A percentile compares a stretch with the other conserved stretches of the same genome.
Conservation (phyloP, 2,113 vertebrate species). For the Lophotis ruficrista region DNA sequence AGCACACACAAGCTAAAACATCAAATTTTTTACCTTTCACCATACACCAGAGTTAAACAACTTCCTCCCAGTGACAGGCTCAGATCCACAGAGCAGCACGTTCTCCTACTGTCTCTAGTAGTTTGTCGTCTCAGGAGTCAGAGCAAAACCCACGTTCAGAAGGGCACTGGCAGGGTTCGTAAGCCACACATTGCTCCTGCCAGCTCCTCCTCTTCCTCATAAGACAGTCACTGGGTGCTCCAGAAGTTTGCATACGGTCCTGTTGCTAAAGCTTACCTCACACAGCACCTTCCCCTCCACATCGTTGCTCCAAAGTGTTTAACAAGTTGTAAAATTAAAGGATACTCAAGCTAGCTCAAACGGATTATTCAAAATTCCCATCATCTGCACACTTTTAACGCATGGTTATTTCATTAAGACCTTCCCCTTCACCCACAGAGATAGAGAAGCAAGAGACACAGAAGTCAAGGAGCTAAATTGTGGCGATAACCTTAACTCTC, state of each 20-base stretch:
- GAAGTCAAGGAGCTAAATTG: background rate
- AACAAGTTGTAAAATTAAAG: background rate
- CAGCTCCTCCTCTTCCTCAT: background rate
- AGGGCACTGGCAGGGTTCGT: background rate
- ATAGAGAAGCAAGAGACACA: background rate
- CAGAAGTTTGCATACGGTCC: background rate
- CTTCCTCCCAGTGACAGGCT: background rate
- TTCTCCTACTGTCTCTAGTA: background rate
- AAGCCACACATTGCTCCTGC: background rate
- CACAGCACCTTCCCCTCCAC: background rate
- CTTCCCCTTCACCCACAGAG: background rate
- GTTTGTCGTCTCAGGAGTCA: background rate
- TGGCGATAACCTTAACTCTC: background rate
- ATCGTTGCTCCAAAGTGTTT: background rate
- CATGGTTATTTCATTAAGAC: background rate
- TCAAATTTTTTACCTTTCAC: background rate
- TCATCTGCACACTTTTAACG: background rate
- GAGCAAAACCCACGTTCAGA: background rate
- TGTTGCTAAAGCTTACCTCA: background rate
- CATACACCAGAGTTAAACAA: background rate
- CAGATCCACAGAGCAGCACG: background rate
- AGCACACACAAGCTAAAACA: background rate
- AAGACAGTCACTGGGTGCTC: background rate
- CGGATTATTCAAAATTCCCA: background rate
- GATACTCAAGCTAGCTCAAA: background rate